phyloP scores from a whole-genome alignment of 2,113 vertebrate genomes.

The Macquaria ambigua region DNA sequence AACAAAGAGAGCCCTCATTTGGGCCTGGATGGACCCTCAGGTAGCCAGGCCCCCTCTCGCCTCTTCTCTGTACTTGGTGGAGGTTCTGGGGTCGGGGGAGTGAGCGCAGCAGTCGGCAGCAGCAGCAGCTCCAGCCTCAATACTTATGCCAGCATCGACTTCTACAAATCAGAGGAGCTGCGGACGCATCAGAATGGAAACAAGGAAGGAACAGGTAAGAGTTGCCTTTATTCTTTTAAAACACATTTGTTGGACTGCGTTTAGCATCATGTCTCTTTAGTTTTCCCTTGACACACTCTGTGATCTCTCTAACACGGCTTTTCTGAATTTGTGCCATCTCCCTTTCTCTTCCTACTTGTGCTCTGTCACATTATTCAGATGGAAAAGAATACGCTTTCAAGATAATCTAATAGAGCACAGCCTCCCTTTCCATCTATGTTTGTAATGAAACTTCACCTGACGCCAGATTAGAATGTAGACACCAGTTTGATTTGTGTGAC shows the following conservation, averaged over 20 bases:
- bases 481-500: conserved; percentile 47
- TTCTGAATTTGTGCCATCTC: neutral
- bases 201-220: conserved; percentile 84
- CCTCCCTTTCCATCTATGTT: conserved; percentile 22
- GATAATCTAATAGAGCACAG: conserved; percentile 57
- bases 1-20: conserved; percentile 81
- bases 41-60: conserved; percentile 75
- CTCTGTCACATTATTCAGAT: conserved; percentile 25
- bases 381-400: conserved; percentile 28
- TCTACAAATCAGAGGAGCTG: conserved; percentile 86
- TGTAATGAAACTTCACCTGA: conserved; percentile 74
- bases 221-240: neutral
- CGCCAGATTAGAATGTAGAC: conserved; percentile 51
- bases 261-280: neutral
- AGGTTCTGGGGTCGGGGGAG: conserved; percentile 58
- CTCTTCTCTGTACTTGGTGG: conserved; percentile 79
- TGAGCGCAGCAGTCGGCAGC: conserved; percentile 57
- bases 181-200: conserved; percentile 76
- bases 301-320: neutral
- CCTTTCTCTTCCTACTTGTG: neutral
- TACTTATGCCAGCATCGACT: conserved; percentile 88
- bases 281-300: neutral
- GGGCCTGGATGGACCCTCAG: conserved; percentile 72
- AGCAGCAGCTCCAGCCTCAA: conserved; percentile 77
- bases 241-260: neutral